These are phyloP conservation scores for Leptoclinus maculatus DNA, from an alignment of 2,797 vertebrate genomes.

Conservation along the genomic window DNA sequence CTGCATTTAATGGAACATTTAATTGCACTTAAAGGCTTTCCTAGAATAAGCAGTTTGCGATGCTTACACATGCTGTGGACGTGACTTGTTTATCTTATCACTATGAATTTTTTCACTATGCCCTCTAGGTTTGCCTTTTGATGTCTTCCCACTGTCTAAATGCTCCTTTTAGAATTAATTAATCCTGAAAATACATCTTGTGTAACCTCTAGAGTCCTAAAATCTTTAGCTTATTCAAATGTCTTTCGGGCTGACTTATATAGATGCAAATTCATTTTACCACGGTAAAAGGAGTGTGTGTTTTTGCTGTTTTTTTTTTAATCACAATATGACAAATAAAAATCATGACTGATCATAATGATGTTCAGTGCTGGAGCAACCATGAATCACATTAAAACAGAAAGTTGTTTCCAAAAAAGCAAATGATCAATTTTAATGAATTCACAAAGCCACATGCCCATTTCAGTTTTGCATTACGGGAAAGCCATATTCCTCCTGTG, in stretches of 20 bases:
- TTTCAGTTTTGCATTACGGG: constrained; percentile 8
- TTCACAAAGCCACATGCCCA: not conserved
- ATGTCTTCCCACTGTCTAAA: constrained; percentile 34
- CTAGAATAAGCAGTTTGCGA: constrained; percentile 74
- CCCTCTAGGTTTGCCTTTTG: constrained; percentile 30
- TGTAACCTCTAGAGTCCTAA: not conserved
- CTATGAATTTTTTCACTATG: constrained; percentile 42
- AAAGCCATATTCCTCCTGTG: not conserved
- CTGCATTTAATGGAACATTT: constrained; percentile 82
- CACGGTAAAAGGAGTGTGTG: not conserved
- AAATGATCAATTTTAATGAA: not conserved
- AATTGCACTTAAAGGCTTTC: constrained; percentile 78
- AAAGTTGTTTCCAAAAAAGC: not conserved
- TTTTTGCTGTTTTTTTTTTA: not conserved
- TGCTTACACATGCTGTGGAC: constrained; percentile 44
- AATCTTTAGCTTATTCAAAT: not conserved
- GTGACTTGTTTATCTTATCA: constrained; percentile 65
- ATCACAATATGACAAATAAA: not conserved
- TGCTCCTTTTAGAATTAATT: not conserved
- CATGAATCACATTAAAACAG: not conserved
- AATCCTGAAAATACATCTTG: not conserved
- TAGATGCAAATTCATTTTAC: not conserved
- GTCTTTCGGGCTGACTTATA: not conserved
- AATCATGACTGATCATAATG: not conserved
- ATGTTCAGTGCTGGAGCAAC: not conserved